A percentile compares a stretch with the other conserved stretches of the same genome.
These are phyloP conservation scores for Amblyraja radiata DNA, from an alignment of 2,797 vertebrate genomes.

Conservation along the genomic window DNA sequence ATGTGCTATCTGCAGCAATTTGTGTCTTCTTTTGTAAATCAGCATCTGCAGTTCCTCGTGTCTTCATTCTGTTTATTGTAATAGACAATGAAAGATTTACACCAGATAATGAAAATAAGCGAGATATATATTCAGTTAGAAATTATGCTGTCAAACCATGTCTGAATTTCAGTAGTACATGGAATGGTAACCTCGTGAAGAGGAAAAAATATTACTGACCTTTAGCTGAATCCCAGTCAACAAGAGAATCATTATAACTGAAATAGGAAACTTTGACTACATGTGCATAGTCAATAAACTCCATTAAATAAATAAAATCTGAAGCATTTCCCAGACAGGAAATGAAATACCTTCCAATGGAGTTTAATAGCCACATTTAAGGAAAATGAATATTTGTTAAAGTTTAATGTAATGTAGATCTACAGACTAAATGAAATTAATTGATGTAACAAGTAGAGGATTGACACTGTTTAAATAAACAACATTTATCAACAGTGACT, in stretches of 20 bases:
- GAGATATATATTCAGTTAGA: background rate
- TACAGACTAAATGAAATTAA: background rate
- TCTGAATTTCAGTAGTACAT: background rate
- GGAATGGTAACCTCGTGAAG: background rate
- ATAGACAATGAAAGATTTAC: background rate
- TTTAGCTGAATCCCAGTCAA: background rate
- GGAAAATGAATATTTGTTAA: background rate
- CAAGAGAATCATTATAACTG: background rate
- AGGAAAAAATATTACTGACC: background rate
- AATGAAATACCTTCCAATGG: background rate
- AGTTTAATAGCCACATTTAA: background rate
- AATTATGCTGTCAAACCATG: no score
- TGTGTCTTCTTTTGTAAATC: no score
- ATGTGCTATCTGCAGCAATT: no score
- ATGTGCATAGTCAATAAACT: background rate
- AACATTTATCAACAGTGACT: background rate
- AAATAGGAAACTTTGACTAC: background rate
- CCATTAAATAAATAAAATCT: background rate
- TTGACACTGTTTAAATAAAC: background rate
- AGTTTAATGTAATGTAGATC: background rate
- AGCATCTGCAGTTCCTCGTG: no score
- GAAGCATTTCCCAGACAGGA: background rate
- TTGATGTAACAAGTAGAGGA: background rate
- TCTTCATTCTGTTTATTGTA: no score
- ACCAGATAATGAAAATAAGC: background rate